These are phyloP conservation scores for Notodonta ziczac DNA, from an alignment of 2,888 invertebrate genomes.

Conservation along the genomic window DNA sequence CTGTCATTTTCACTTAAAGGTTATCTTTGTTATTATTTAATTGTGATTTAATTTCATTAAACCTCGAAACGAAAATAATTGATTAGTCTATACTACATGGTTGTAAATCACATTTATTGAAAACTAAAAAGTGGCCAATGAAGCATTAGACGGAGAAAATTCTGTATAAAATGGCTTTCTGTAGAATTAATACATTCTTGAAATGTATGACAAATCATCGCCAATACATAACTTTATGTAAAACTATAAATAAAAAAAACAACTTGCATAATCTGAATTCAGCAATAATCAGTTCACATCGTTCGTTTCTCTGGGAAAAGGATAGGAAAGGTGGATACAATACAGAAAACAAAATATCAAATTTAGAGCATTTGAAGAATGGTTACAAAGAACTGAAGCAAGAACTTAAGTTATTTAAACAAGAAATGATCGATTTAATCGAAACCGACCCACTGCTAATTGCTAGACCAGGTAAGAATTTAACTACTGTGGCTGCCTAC, in stretches of 20 bases:
- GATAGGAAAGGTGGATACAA: constrained; percentile 86
- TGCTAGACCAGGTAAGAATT: constrained; percentile 76
- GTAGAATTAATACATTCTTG: constrained; percentile 35
- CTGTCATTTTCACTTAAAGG: too few species aligned
- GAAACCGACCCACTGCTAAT: constrained; percentile 86
- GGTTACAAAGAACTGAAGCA: constrained; percentile 87
- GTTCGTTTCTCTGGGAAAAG: constrained; percentile 82
- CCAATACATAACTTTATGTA: constrained; percentile 49
- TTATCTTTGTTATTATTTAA: not conserved
- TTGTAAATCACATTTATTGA: not conserved
- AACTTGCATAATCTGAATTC: constrained; percentile 34
- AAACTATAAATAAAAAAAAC: constrained; percentile 40
- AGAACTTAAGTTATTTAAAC: constrained; percentile 87
- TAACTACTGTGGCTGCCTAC: not conserved
- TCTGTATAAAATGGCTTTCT: not conserved
- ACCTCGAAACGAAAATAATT: not conserved
- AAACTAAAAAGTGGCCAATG: not conserved
- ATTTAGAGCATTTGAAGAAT: constrained; percentile 83
- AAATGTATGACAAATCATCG: constrained; percentile 41
- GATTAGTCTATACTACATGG: too few species aligned
- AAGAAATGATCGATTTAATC: constrained; percentile 88
- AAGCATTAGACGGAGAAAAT: too few species aligned
- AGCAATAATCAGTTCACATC: constrained; percentile 46
- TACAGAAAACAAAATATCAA: constrained; percentile 65
- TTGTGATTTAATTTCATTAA: not conserved